Percentiles rank a stretch among this genome's conserved stretches.
Conservation (phyloP, 2,797 vertebrate genomes). For the Rhinophrynus dorsalis region DNA sequence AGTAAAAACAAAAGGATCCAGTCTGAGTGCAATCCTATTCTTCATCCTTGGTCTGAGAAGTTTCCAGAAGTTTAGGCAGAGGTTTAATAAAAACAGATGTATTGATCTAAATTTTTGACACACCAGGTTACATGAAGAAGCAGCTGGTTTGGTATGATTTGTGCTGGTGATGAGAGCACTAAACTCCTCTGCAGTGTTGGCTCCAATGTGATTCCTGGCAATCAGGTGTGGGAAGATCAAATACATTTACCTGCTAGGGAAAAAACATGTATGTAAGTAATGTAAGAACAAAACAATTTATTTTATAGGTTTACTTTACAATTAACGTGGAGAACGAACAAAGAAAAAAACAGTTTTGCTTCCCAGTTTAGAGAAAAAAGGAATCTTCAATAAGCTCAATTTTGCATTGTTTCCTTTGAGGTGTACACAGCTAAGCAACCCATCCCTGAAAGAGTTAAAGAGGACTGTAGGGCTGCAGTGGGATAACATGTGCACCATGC, state of each 20-base stretch:
- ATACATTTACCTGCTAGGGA: slow-evolving; percentile 65
- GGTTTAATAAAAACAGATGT: slow-evolving; percentile 6
- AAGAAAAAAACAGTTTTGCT: background rate
- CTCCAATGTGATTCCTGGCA: slow-evolving; percentile 53
- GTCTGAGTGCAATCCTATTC: background rate
- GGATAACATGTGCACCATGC: too few relatives aligned
- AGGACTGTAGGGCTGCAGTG: too few relatives aligned
- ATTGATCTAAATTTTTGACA: background rate
- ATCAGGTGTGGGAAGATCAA: slow-evolving; percentile 20
- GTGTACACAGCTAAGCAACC: too few relatives aligned
- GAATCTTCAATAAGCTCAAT: too few relatives aligned
- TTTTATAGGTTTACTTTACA: background rate
- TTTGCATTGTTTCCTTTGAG: too few relatives aligned
- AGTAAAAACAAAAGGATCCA: slow-evolving; percentile 9
- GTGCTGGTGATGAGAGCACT: slow-evolving; percentile 6
- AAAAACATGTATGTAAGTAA: background rate
- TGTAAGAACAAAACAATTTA: background rate
- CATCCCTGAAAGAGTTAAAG: too few relatives aligned
- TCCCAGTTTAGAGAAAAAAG: too few relatives aligned
- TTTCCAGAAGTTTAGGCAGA: background rate
- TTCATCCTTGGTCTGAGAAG: slow-evolving; percentile 2
- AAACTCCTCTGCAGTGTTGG: slow-evolving; percentile 50
- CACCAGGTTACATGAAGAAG: background rate
- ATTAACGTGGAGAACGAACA: too few relatives aligned
- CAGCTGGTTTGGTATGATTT: background rate